phyloP scores from a whole-genome alignment of 2,797 vertebrate genomes.

The Oryzias dopingdopingensis region DNA sequence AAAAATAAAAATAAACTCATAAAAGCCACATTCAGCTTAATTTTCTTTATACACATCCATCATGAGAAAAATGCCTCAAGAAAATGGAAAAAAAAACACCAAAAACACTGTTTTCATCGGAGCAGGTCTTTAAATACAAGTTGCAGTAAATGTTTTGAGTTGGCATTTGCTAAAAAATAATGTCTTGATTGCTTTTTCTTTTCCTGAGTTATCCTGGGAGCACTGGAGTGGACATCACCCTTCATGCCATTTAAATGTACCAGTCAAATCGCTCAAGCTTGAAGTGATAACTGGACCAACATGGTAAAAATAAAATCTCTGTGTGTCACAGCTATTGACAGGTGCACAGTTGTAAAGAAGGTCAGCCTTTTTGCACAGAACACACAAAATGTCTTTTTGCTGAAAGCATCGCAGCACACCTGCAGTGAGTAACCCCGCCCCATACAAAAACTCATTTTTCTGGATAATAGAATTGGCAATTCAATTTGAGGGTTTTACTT shows the following conservation, averaged over 20 bases:
- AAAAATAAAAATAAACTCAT: too few relatives aligned
- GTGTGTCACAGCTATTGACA: conserved; percentile 33
- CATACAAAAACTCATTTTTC: conserved; percentile 3
- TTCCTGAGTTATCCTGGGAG: conserved; percentile 11
- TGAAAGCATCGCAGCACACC: conserved; percentile 7
- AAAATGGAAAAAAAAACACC: too few relatives aligned
- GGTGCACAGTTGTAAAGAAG: conserved; percentile 33
- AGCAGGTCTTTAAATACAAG: too few relatives aligned
- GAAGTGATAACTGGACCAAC: conserved; percentile 44
- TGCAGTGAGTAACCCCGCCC: conserved; percentile 1
- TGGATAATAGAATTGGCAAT: not conserved
- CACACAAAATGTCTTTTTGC: conserved; percentile 15
- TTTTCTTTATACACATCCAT: too few relatives aligned
- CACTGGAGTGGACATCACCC: conserved; percentile 21
- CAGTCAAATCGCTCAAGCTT: conserved; percentile 30
- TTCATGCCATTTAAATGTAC: conserved; percentile 16
- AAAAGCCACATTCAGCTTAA: too few relatives aligned
- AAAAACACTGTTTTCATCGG: too few relatives aligned
- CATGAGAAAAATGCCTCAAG: too few relatives aligned
- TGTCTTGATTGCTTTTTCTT: conserved; percentile 3
- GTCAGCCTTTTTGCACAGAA: conserved; percentile 21
- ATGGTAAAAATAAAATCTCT: conserved; percentile 7
- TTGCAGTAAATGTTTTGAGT: too few relatives aligned
- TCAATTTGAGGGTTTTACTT: not conserved
- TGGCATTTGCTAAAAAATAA: too few relatives aligned